Percentiles rank a stretch among this genome's conserved stretches.
Conservation (phyloP, 2,113 vertebrate species). For the Leptocoma aspasia region DNA sequence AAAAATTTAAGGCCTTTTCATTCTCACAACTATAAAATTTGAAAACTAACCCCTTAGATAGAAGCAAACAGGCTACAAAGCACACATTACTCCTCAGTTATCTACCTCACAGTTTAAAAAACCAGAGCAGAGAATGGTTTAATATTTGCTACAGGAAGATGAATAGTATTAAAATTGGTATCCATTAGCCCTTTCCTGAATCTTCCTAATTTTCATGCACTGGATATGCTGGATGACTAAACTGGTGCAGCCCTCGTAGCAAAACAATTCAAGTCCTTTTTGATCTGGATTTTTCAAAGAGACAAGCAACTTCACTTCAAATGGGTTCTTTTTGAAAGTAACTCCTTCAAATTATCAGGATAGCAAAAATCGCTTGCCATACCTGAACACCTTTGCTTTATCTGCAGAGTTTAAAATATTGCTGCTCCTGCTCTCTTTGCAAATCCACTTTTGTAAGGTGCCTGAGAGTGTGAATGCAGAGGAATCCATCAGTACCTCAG, state of each 20-base stretch:
- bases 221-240: not conserved
- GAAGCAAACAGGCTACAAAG: conserved; percentile 8
- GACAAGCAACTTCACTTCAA: not conserved
- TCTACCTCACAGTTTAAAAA: not conserved
- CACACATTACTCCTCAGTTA: not conserved
- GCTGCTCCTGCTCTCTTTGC: not conserved
- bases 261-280: not conserved
- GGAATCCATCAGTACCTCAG: not conserved
- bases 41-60: not conserved
- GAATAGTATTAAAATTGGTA: not conserved
- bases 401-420: not conserved
- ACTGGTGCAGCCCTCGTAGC: not conserved
- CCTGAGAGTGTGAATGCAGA: not conserved
- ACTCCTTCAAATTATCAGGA: not conserved
- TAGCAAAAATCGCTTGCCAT: not conserved
- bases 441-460: conserved; percentile 1
- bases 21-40: conserved; percentile 5
- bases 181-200: conserved; percentile 39
- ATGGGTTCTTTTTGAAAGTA: not conserved
- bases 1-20: conserved; percentile 42
- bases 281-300: not conserved
- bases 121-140: not conserved
- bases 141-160: not conserved
- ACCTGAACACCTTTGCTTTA: not conserved
- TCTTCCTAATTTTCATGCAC: not conserved